Percentiles rank a stretch among this genome's conserved stretches.
phyloP scores from a whole-genome alignment of 2,113 vertebrate species.

The Morone saxatilis region DNA sequence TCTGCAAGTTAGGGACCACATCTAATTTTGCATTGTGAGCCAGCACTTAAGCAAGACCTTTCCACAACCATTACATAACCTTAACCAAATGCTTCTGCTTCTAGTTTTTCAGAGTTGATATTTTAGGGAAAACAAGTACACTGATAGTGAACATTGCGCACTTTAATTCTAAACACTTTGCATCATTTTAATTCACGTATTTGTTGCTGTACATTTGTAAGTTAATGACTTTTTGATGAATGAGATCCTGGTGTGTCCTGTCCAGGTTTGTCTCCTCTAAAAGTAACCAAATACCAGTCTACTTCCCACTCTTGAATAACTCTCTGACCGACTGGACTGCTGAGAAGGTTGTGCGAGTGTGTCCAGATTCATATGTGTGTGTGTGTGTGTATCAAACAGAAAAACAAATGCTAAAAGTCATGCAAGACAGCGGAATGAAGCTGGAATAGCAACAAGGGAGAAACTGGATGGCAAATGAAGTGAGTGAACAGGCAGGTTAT shows the following conservation, averaged over 20 bases:
- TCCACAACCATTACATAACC: neutral
- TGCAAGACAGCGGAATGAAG: constrained; percentile 39
- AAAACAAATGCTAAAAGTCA: constrained; percentile 8
- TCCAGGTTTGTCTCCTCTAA: neutral
- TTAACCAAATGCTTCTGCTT: neutral
- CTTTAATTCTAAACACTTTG: neutral
- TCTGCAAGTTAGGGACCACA: neutral
- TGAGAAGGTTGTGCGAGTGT: neutral
- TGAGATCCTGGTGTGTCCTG: neutral
- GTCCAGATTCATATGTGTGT: neutral
- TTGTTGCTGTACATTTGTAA: neutral
- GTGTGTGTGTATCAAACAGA: constrained; percentile 17
- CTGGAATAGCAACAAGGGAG: constrained; percentile 50
- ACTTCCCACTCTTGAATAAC: neutral
- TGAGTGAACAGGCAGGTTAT: constrained; percentile 37
- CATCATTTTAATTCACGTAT: too few relatives aligned
- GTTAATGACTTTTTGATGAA: neutral
- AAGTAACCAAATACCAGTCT: constrained; percentile 11
- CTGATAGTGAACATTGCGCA: neutral
- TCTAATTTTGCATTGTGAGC: neutral
- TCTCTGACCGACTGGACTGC: constrained; percentile 21
- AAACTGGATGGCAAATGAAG: constrained; percentile 31
- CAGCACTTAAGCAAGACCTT: neutral
- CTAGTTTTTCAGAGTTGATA: neutral
- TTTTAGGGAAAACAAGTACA: neutral